A percentile compares a stretch with the other conserved stretches of the same genome.
Conservation (phyloP, 1,140 invertebrate genomes). For the Neodiprion lecontei region DNA sequence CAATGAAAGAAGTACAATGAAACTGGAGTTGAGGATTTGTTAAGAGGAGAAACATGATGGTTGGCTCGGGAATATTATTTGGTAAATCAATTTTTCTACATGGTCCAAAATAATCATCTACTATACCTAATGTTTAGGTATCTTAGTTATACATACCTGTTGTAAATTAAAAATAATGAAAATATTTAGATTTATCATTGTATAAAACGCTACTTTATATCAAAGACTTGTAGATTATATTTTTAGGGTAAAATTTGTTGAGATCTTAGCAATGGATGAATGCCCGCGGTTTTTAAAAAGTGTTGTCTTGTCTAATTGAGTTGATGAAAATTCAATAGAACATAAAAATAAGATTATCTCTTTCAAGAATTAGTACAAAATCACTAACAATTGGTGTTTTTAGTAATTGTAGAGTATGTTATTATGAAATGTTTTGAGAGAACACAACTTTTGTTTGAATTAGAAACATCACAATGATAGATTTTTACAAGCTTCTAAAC, state of each 20-base stretch:
- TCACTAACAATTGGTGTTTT: constrained; percentile 36
- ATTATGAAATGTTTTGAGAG: too few relatives aligned
- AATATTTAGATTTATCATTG: constrained; percentile 35
- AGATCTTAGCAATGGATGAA: constrained; percentile 8
- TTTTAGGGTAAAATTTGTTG: constrained; percentile 32
- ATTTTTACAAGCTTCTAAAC: too few relatives aligned
- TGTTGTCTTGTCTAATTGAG: background rate
- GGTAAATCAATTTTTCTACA: too few relatives aligned
- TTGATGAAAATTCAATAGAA: background rate
- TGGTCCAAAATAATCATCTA: too few relatives aligned
- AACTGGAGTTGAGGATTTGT: too few relatives aligned
- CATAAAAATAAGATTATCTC: background rate
- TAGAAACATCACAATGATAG: too few relatives aligned
- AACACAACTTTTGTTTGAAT: too few relatives aligned
- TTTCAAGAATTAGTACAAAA: constrained; percentile 42
- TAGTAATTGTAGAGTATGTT: too few relatives aligned
- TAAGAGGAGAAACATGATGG: too few relatives aligned
- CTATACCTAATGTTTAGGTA: constrained; percentile 42
- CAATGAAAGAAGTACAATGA: too few relatives aligned
- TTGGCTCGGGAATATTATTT: too few relatives aligned
- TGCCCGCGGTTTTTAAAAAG: constrained; percentile 11
- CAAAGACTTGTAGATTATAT: constrained; percentile 37
- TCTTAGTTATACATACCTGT: constrained; percentile 37
- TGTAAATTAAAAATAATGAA: constrained; percentile 38
- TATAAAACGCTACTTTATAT: constrained; percentile 35